A percentile compares a stretch with the other conserved stretches of the same genome.
phyloP scores from a whole-genome alignment of 2,888 invertebrate genomes.

The Melitaea athalia region DNA sequence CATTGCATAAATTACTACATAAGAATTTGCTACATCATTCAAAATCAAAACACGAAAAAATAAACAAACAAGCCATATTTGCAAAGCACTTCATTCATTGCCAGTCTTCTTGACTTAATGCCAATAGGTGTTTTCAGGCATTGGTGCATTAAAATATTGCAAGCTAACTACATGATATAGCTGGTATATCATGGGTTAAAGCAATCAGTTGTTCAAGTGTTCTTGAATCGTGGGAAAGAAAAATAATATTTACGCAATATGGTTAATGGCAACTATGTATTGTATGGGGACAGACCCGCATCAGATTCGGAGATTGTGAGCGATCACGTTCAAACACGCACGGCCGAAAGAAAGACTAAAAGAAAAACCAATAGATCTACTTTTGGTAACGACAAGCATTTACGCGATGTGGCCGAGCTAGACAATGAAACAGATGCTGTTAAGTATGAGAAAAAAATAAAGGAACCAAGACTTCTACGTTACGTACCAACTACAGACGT shows the following conservation, averaged over 20 bases:
- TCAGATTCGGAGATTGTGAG: conserved; percentile 74
- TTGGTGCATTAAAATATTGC: not conserved
- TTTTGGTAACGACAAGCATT: conserved; percentile 59
- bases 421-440: conserved; percentile 76
- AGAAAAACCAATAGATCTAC: conserved; percentile 62
- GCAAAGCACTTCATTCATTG: conserved; percentile 53
- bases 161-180: not conserved
- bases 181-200: conserved; percentile 15
- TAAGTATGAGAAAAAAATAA: conserved; percentile 73
- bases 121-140: not conserved
- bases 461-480: conserved; percentile 69
- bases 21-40: conserved; percentile 60
- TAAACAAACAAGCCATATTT: conserved; percentile 72
- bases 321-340: conserved; percentile 69
- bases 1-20: conserved; percentile 52
- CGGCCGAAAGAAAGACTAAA: conserved; percentile 63
- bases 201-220: not conserved
- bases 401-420: conserved; percentile 63
- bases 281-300: conserved; percentile 72
- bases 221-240: conserved; percentile 1
- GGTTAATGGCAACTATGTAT: conserved; percentile 78
- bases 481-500: conserved; percentile 73
- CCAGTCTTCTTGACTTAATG: conserved; percentile 13
- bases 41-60: conserved; percentile 50
- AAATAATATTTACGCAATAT: conserved; percentile 50